phyloP scores from a whole-genome alignment of 2,113 vertebrate species.

The Ochotona curzoniae region DNA sequence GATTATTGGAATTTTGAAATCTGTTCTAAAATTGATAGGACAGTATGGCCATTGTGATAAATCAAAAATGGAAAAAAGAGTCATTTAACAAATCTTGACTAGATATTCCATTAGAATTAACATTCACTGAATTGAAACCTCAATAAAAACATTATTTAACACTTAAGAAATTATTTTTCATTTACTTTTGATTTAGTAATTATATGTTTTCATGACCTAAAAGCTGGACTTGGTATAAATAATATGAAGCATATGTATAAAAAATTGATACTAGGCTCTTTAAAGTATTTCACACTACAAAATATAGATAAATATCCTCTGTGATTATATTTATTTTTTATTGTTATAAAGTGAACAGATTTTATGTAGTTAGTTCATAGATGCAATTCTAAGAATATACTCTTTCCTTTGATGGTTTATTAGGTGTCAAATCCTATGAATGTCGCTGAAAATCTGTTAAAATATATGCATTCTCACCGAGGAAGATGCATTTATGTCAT shows the following conservation, averaged over 20 bases:
- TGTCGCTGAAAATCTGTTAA: slow-evolving; percentile 34
- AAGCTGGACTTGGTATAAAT: neutral
- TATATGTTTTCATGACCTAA: slow-evolving; percentile 58
- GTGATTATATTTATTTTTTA: slow-evolving; percentile 15
- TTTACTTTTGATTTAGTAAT: neutral
- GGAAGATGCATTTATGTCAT: neutral
- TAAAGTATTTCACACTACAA: neutral
- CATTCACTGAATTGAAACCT: neutral
- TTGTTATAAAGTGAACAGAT: neutral
- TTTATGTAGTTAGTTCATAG: too few species aligned
- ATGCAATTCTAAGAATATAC: too few species aligned
- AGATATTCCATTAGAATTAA: neutral
- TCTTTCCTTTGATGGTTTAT: neutral
- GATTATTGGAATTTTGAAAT: neutral
- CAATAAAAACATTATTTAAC: neutral
- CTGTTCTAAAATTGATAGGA: neutral
- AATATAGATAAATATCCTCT: neutral
- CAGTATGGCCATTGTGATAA: neutral
- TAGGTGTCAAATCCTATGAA: neutral
- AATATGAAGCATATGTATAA: slow-evolving; percentile 11
- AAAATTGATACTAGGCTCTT: neutral
- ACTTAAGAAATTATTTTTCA: slow-evolving; percentile 20
- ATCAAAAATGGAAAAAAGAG: neutral
- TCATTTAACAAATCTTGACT: neutral
- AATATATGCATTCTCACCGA: neutral